Base-by-base conservation (phyloP, 2,797 vertebrate genomes). In the Sus cebifrons region DNA sequence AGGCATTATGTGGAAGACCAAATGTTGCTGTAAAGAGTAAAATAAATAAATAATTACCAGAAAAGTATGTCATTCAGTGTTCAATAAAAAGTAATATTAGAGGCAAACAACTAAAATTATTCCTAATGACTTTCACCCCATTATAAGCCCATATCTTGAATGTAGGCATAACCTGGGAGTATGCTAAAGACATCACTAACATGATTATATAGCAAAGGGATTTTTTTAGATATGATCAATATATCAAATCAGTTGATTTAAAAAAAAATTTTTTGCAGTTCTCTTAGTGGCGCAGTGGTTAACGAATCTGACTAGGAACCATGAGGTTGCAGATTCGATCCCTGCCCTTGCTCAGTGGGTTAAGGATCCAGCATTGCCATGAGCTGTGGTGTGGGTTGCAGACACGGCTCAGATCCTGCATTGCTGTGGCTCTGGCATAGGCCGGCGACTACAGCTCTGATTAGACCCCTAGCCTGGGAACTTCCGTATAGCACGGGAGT, bases 41-140 rank as follows among this genome's bases (percentile, higher is more conserved):
- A 86, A 74, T 49, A 89, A 91, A 67, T 32, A 81, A 36, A 54
- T n/a, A 74, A 89, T 67, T 91, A 62, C 44, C 23, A 68, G 74
- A 83, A 36, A 62, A 82, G 36, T 82, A 52, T 83, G 20, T 65
- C 23, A 83, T 82, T 77, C 27, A 29, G 4, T 23, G 7, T 70
- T 13, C n/a, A 65, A 65, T 52, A 56, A 87, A 83, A 89, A 82
- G 65, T 44, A 77, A 10, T n/a, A 56, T 54, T 9, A 17, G 32
- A 32, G 5, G 32, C 8, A 62, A 71, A 91, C 71, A 58, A 78
- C n/a, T 58, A 73, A 88, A 54, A 36, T 68, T 56, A 78, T 44
- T 17, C 16, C 4, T 11, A 56, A 27, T 64, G 2, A 21, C 23
- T 23, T n/a, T 82, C 21, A 52, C 6, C 56, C 7, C 75, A 78